These are phyloP conservation scores for Parnassius glacialis DNA, from an alignment of 2,888 invertebrate species.

Conservation along the genomic window DNA sequence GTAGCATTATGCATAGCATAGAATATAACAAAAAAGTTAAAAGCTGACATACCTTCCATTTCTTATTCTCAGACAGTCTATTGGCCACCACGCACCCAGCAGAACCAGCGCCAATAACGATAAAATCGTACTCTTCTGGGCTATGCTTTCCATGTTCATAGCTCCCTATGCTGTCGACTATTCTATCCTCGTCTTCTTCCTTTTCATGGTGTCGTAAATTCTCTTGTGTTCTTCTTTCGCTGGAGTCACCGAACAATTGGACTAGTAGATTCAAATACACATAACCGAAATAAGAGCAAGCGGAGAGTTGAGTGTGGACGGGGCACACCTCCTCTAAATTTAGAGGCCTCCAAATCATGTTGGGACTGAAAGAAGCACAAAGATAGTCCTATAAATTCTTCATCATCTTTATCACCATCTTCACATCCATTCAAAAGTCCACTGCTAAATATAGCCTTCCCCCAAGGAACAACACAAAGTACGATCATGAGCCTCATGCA, in stretches of 20 bases:
- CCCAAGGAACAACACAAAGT: too few species aligned
- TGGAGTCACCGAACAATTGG: constrained; percentile 48
- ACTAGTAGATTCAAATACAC: constrained; percentile 51
- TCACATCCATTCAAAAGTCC: too few species aligned
- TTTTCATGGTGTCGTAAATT: constrained; percentile 18
- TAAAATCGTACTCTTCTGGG: constrained; percentile 52
- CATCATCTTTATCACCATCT: too few species aligned
- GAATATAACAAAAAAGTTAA: neutral
- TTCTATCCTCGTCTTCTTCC: constrained; percentile 31
- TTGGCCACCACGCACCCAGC: constrained; percentile 62
- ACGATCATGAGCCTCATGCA: too few species aligned
- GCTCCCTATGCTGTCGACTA: constrained; percentile 26
- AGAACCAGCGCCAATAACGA: constrained; percentile 60
- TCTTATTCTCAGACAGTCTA: constrained; percentile 44
- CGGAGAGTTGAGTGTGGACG: constrained; percentile 40
- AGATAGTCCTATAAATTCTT: too few species aligned
- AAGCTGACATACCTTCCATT: constrained; percentile 47
- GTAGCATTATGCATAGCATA: neutral
- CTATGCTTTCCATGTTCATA: constrained; percentile 8
- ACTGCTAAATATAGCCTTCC: too few species aligned
- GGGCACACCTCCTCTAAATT: constrained; percentile 40
- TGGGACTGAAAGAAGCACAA: constrained; percentile 5
- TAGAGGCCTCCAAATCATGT: constrained; percentile 41
- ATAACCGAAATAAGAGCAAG: constrained; percentile 51
- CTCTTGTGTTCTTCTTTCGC: constrained; percentile 37